Evolutionary conservation across 2,113 vertebrate genomes (phyloP).

Genomic region (Ploceus nigricollis): DNA sequence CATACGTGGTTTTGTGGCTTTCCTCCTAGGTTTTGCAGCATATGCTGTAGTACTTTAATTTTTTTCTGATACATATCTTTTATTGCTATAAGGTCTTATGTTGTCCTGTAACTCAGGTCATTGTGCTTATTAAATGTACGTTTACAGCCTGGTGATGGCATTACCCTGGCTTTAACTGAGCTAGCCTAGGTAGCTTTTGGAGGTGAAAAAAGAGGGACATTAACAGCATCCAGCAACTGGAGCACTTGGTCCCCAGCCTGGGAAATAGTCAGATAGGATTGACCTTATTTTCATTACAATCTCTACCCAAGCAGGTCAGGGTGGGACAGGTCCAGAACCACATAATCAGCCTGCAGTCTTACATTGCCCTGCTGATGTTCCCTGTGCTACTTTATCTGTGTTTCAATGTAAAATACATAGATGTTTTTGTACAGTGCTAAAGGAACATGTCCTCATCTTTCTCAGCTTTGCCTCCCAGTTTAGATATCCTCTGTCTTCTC

Average conservation of each 20-base stretch:
- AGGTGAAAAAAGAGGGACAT: background rate
- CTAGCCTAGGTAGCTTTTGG: background rate
- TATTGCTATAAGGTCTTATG: background rate
- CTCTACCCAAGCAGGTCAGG: background rate
- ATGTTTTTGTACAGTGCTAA: background rate
- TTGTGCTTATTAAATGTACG: accelerated
- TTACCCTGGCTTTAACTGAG: background rate
- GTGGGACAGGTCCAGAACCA: background rate
- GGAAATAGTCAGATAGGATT: background rate
- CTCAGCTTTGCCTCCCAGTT: background rate
- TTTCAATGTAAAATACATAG: background rate
- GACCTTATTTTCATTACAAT: background rate
- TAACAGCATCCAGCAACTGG: background rate
- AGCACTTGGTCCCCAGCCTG: background rate
- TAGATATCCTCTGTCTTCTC: background rate
- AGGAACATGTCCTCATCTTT: background rate
- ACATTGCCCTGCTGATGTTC: background rate
- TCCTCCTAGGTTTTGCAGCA: background rate
- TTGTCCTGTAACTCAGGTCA: background rate
- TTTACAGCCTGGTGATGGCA: background rate
- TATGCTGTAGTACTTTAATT: background rate
- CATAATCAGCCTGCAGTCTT: background rate
- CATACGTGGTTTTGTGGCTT: background rate
- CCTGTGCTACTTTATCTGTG: accelerated
- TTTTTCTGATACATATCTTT: background rate